Conservation (phyloP, 2,113 vertebrate species). For the Odobenus rosmarus region DNA sequence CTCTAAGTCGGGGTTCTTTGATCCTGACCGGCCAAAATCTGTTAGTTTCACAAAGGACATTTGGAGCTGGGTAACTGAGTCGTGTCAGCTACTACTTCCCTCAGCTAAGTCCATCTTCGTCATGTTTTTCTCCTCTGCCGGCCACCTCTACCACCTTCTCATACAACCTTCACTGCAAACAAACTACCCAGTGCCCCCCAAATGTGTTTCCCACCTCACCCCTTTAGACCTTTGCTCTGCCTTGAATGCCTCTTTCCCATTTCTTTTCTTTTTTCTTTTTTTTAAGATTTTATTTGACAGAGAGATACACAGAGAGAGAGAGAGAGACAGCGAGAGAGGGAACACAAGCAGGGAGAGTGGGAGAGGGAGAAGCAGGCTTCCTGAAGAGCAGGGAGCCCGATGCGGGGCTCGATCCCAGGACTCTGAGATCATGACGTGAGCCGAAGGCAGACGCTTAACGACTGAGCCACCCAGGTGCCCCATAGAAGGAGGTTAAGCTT, state of each 20-base stretch:
- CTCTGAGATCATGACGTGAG: too few species aligned
- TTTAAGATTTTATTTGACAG: too few species aligned
- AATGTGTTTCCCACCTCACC: neutral
- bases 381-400: too few species aligned
- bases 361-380: too few species aligned
- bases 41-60: neutral
- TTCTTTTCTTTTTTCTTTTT: too few species aligned
- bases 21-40: neutral
- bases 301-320: too few species aligned
- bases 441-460: too few species aligned
- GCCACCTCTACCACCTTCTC: neutral
- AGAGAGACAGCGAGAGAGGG: too few species aligned
- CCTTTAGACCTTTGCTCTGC: neutral
- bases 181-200: neutral
- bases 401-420: too few species aligned
- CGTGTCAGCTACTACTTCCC: neutral
- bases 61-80: neutral
- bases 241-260: neutral
- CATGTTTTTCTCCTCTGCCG: fast-evolving
- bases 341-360: too few species aligned
- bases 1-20: neutral
- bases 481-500: neutral
- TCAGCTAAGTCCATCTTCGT: neutral
- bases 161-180: neutral
- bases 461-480: too few species aligned